These are phyloP conservation scores for Grammomys surdaster DNA, from an alignment of 2,113 vertebrate species.

Conservation along the genomic window DNA sequence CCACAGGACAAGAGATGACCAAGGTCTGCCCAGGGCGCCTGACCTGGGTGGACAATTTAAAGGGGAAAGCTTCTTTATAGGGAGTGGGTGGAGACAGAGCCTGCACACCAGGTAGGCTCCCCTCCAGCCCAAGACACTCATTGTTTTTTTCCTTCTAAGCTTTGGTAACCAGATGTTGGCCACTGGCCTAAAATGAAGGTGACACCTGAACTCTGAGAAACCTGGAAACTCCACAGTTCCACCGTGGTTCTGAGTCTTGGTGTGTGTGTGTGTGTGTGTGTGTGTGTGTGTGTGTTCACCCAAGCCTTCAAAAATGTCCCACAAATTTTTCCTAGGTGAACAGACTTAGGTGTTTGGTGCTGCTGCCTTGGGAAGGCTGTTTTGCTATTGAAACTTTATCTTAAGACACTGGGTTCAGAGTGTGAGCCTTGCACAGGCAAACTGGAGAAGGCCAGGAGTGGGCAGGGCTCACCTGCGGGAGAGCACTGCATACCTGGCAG, in stretches of 20 bases:
- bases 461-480: not conserved
- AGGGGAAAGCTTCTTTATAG: not conserved
- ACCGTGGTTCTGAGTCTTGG: not conserved
- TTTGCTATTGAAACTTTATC: not conserved
- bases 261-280: not conserved
- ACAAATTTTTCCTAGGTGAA: slow-evolving; percentile 11
- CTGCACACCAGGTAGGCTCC: not conserved
- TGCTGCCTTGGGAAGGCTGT: not conserved
- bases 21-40: no score
- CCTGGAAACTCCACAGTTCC: not conserved
- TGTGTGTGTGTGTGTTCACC: not conserved
- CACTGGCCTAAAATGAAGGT: not conserved
- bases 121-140: not conserved
- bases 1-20: not conserved
- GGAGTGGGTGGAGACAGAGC: no score
- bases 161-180: not conserved
- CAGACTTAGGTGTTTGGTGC: not conserved
- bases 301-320: not conserved
- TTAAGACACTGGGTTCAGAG: not conserved
- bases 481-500: not conserved
- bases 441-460: not conserved
- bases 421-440: no score
- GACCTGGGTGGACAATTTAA: not conserved
- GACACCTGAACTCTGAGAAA: not conserved
- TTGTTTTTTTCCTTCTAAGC: not conserved